Evolutionary conservation across 2,888 invertebrate genomes (phyloP).

Genomic region (Tenthredo mesomela): DNA sequence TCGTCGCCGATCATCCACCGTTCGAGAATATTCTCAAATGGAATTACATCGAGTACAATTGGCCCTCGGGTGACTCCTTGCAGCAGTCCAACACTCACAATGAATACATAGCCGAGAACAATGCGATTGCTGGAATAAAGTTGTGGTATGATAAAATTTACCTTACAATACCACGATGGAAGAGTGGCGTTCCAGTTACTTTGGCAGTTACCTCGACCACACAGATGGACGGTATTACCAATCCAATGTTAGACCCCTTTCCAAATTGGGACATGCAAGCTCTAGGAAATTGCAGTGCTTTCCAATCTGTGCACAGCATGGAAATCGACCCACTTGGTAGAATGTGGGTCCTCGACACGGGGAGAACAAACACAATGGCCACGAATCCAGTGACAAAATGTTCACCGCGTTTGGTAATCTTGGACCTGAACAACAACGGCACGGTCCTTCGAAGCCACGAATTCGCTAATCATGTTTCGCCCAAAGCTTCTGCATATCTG

Average conservation of each 20-base stretch:
- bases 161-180: constrained; percentile 85
- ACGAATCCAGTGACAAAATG: constrained; percentile 80
- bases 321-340: constrained; percentile 86
- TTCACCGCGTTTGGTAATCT: constrained; percentile 84
- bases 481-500: constrained; percentile 81
- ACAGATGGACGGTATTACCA: constrained; percentile 79
- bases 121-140: constrained; percentile 85
- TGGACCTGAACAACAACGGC: constrained; percentile 83
- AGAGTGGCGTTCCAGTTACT: constrained; percentile 86
- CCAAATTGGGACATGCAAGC: constrained; percentile 86
- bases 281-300: constrained; percentile 83
- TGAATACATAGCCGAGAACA: constrained; percentile 84
- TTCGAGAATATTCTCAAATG: constrained; percentile 88
- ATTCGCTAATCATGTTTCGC: constrained; percentile 83
- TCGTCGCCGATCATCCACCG: constrained; percentile 73
- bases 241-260: constrained; percentile 82
- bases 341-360: constrained; percentile 85
- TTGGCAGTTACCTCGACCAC: constrained; percentile 80
- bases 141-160: constrained; percentile 85
- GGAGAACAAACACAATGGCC: constrained; percentile 83
- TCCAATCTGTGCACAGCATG: constrained; percentile 88
- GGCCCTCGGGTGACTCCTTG: constrained; percentile 81
- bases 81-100: constrained; percentile 55
- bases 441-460: constrained; percentile 79
- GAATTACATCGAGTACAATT: constrained; percentile 85